Evolutionary conservation across 2,797 vertebrate species (phyloP).

Genomic region (Sarcophilus harrisii): DNA sequence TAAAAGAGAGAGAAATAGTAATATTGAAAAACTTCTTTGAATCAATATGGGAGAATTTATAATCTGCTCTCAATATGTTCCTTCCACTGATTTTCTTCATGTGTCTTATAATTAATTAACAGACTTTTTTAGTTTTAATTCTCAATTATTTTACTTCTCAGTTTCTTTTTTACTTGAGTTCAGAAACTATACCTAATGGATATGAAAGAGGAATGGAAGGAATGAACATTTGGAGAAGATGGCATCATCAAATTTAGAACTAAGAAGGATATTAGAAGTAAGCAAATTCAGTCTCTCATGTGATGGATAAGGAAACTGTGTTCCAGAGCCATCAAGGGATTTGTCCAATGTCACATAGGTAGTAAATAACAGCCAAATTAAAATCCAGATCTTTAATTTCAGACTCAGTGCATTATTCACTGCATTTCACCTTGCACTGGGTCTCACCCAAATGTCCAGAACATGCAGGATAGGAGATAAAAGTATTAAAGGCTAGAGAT

Average conservation of each 20-base stretch:
- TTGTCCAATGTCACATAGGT: background rate
- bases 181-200: constrained; percentile 1
- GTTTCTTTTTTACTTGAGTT: constrained; percentile 7
- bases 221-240: constrained; percentile 16
- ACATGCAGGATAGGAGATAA: constrained; percentile 3
- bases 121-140: background rate
- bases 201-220: background rate
- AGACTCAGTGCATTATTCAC: constrained; percentile 7
- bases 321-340: background rate
- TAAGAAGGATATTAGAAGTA: background rate
- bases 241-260: background rate
- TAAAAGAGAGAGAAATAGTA: constrained; percentile 29
- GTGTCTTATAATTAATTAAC: constrained; percentile 23
- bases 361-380: background rate
- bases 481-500: constrained; percentile 11
- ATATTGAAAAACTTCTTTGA: constrained; percentile 42
- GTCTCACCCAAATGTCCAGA: constrained; percentile 6
- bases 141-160: background rate
- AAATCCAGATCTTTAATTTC: background rate
- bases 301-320: background rate
- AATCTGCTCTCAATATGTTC: constrained; percentile 14
- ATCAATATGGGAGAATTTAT: constrained; percentile 31
- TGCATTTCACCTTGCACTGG: constrained; percentile 1
- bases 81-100: background rate
- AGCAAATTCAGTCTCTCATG: background rate